Conservation (phyloP, 2,888 invertebrate species). For the Acleris emargana region DNA sequence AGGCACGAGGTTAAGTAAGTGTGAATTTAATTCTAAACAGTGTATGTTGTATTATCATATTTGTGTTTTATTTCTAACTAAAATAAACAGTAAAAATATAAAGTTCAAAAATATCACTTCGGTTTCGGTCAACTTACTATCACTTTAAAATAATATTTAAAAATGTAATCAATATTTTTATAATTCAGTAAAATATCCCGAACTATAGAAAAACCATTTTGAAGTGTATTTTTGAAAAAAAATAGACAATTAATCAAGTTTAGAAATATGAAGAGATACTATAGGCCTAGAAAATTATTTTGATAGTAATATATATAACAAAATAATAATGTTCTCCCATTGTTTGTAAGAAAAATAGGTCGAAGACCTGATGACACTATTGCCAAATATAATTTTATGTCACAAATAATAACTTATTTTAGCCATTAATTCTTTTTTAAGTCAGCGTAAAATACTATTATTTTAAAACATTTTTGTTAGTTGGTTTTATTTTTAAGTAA, state of each 20-base stretch:
- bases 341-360: conserved; percentile 28
- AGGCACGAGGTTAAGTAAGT: too few relatives aligned
- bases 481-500: too few relatives aligned
- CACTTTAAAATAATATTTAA: neutral
- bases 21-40: too few relatives aligned
- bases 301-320: conserved; percentile 30
- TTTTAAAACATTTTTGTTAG: too few relatives aligned
- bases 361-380: conserved; percentile 16
- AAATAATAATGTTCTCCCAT: conserved; percentile 15
- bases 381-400: conserved; percentile 30
- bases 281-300: conserved; percentile 35
- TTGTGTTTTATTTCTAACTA: too few relatives aligned
- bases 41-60: too few relatives aligned
- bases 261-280: conserved; percentile 13
- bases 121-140: neutral
- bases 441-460: too few relatives aligned
- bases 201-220: conserved; percentile 5
- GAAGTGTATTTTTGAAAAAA: neutral
- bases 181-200: conserved; percentile 19
- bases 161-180: conserved; percentile 15
- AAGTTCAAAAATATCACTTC: too few relatives aligned
- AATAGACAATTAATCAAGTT: neutral
- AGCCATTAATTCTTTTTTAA: neutral
- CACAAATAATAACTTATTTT: neutral
- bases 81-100: too few relatives aligned